Evolutionary conservation across 2,113 vertebrate species (phyloP).

Genomic region (Gobiocypris rarus): DNA sequence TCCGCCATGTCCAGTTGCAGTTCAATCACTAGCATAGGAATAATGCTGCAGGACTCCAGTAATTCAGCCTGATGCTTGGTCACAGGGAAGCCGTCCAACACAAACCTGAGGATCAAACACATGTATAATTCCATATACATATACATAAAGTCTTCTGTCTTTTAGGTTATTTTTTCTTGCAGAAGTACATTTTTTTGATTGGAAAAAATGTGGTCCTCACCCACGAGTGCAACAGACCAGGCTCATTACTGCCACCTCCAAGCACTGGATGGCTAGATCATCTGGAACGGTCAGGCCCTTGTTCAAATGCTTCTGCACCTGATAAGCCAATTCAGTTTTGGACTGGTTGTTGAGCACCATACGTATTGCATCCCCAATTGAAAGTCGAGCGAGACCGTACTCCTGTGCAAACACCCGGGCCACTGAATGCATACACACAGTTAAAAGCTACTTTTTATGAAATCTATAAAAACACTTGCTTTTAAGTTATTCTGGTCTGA

Average conservation of each 20-base stretch:
- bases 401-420: constrained; percentile 79
- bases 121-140: constrained; percentile 21
- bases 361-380: constrained; percentile 81
- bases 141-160: background rate
- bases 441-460: background rate
- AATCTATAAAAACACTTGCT: background rate
- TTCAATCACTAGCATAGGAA: constrained; percentile 86
- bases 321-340: constrained; percentile 76
- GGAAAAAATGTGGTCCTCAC: constrained; percentile 57
- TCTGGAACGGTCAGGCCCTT: constrained; percentile 84
- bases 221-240: constrained; percentile 75
- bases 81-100: constrained; percentile 91
- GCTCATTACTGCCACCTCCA: constrained; percentile 84
- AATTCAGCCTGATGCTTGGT: constrained; percentile 82
- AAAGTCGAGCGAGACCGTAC: constrained; percentile 83
- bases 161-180: background rate
- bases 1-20: constrained; percentile 84
- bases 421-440: constrained; percentile 73
- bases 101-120: constrained; percentile 73
- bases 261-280: constrained; percentile 84
- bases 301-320: constrained; percentile 78
- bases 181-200: background rate
- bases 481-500: background rate
- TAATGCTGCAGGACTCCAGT: constrained; percentile 80
- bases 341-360: constrained; percentile 74